Percentiles rank a stretch among this genome's conserved stretches.
These are phyloP conservation scores for Garrulus glandarius DNA, from an alignment of 2,797 vertebrate genomes.

Conservation along the genomic window DNA sequence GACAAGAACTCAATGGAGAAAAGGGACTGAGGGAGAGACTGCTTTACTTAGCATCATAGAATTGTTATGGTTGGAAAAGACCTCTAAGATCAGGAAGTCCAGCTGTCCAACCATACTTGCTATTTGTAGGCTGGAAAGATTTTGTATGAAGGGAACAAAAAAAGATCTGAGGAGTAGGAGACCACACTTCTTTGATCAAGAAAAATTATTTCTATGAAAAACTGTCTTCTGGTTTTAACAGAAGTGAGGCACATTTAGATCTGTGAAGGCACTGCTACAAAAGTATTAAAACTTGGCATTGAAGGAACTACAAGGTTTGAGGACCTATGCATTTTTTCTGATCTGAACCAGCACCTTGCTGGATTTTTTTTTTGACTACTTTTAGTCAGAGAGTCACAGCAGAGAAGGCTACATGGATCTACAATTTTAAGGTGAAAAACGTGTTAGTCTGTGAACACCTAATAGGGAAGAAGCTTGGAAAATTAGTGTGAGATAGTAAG, in stretches of 20 bases:
- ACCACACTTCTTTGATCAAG: not conserved
- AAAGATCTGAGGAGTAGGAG: not conserved
- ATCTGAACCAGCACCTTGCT: not conserved
- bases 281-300: not conserved
- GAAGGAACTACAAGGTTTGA: not conserved
- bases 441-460: not conserved
- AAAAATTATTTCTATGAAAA: not conserved
- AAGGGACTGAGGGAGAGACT: not conserved
- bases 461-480: not conserved
- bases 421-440: not conserved
- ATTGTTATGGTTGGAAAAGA: not conserved
- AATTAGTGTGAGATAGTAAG: not conserved
- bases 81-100: not conserved
- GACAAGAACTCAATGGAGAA: not conserved
- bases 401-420: not conserved
- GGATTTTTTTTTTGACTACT: not conserved
- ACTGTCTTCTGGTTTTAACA: not conserved
- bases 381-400: not conserved
- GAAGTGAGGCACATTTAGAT: not conserved
- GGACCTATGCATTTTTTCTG: not conserved
- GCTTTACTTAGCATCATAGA: not conserved
- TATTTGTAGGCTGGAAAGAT: not conserved
- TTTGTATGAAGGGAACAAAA: not conserved
- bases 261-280: not conserved
- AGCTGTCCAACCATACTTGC: not conserved